Base-by-base conservation (phyloP, 1,140 invertebrate genomes). In the Cydia fagiglandana region DNA sequence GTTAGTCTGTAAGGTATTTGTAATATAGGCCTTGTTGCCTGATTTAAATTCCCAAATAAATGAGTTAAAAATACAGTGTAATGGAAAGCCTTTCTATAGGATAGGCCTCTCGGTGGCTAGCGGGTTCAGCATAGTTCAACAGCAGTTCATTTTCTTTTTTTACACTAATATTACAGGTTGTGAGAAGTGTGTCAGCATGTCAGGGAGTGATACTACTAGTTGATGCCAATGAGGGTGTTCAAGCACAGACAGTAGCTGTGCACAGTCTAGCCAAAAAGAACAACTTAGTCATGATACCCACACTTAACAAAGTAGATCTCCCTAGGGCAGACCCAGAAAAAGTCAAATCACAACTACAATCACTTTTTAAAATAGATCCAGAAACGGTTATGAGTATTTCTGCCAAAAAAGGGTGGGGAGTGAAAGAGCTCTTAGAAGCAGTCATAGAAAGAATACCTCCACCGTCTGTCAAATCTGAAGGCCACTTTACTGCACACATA, bases 201-300 rank as follows among this genome's bases (percentile, higher is more conserved):
- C 97, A 99, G 94, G 99, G 98, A 2, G 98, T 98, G 6, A 95
- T 99, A 78, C 91, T 99, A 7, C 89, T 99, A 30, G 97, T 99
- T 0, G 99, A 99, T 94, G 98, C 99, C 4, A 99, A 99, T 93
- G 97, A 99, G 88, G 98, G 98, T 15, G 96, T 99, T 50, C 98
- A 99, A 94, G 99, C 99, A 2, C 99, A 99, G 92, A 99, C 99
- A 2, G 97, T 99, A 13, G 98, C 99, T 10, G 99, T 99, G 84
- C 99, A 98, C 91, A 98, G 98, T 84, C 91, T 99, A 73, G 98
- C 99, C 0, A 97, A 98, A 93, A 95, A 95, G 56, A 95, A 95
- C 75, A 95, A 98, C 83, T 88, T 99, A 24, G 89, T 93, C 2
- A 96, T 99, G 77, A 96, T 99, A 84, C 98, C 99, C 7, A 97